Evolutionary conservation across 2,797 vertebrate species (phyloP).

Genomic region (Enteromius paludinosus): DNA sequence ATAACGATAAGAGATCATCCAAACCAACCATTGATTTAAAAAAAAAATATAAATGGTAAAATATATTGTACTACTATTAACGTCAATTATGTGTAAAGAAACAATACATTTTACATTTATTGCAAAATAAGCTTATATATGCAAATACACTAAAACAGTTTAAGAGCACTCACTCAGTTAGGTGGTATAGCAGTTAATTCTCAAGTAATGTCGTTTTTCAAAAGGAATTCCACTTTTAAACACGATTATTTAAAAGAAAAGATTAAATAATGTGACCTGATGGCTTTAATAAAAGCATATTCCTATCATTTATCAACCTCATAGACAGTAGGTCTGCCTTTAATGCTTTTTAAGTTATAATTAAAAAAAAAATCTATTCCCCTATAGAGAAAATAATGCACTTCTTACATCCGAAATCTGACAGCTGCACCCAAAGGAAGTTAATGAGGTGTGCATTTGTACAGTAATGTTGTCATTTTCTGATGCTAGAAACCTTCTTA

Average conservation of each 20-base stretch:
- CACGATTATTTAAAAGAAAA: background rate
- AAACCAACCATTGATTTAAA: background rate
- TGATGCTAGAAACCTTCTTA: conserved; percentile 66
- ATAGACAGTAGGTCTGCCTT: background rate
- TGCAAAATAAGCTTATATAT: background rate
- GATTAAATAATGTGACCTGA: background rate
- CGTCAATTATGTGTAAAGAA: background rate
- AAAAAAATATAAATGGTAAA: too few relatives aligned
- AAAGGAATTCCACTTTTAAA: background rate
- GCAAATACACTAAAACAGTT: background rate
- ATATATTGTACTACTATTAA: background rate
- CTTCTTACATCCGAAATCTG: background rate
- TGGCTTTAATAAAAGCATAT: background rate
- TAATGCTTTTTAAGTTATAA: background rate
- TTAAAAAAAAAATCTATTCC: background rate
- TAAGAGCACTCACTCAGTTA: background rate
- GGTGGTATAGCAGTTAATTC: background rate
- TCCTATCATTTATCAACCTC: background rate
- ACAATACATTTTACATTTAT: background rate
- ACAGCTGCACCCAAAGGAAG: background rate
- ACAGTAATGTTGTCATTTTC: background rate
- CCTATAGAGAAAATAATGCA: background rate
- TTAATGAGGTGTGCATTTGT: background rate
- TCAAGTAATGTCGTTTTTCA: background rate
- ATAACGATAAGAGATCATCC: background rate